Base-by-base conservation (phyloP, 1,140 invertebrate genomes). In the Liolophura sinensis region DNA sequence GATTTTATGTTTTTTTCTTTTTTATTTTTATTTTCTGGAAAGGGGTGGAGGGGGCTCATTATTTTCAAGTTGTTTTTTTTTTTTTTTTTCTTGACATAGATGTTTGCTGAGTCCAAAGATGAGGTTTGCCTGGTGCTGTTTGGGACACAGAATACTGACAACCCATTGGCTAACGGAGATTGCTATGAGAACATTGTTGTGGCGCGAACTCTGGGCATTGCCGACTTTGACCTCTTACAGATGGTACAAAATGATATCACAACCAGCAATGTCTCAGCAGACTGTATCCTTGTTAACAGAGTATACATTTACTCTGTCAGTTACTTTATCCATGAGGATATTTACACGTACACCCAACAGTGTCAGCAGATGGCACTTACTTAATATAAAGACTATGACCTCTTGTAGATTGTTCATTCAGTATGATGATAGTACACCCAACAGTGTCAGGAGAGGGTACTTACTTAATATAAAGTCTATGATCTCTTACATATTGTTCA, bases 41-140 rank as follows among this genome's bases (percentile, higher is more conserved):
- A 16, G 3, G 18, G 22, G n/a, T 24, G n/a, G n/a, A n/a, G n/a
- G n/a, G n/a, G 14, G 14, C 24, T 57, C 18, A 24, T 9, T 40
- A 31, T 48, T 47, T 40, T 40, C 31, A 3, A 40, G 3, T 40
- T 5, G 3, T 40, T 40, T 27, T 47, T 14, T 49, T 12, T 56
- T 61, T 7, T 24, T 50, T 63, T 62, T 60, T 65, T 59, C 57
- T 73, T 61, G 74, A 27, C 75, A 9, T 61, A 87, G 86, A 83
- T 87, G 68, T 88, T 87, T 78, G 78, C 85, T 7, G 84, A 87
- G 64, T 85, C 85, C 14, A 86, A 85, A 75, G 87, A 88, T 79
- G 84, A 86, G 72, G 70, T 88, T 20, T 84, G 81, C 22, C 64
- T 88, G 24, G 73, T 87, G 16, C 64, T 87, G 60, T 82, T 85